A percentile compares a stretch with the other conserved stretches of the same genome.
phyloP scores from a whole-genome alignment of 2,113 vertebrate species.

The Emydura subglobosa region DNA sequence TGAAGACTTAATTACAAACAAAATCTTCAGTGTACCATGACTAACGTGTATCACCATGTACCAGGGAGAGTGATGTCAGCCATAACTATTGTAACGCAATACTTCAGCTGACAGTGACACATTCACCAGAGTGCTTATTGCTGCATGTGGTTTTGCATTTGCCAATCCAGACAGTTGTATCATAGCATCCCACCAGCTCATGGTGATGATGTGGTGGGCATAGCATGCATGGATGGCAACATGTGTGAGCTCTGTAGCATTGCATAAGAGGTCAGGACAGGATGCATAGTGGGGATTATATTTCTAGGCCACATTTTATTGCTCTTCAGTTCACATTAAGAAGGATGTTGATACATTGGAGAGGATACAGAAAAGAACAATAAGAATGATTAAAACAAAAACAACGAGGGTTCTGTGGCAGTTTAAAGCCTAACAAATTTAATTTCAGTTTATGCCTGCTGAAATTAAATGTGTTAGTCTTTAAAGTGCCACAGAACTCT shows the following conservation, averaged over 20 bases:
- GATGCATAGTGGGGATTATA: neutral
- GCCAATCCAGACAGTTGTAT: neutral
- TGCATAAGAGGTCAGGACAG: neutral
- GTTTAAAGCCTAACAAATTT: no score
- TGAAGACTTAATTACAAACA: neutral
- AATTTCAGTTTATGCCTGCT: no score
- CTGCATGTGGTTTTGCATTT: neutral
- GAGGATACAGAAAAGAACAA: neutral
- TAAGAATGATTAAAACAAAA: neutral
- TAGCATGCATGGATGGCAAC: rapidly evolving
- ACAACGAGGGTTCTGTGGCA: no score
- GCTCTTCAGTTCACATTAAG: neutral
- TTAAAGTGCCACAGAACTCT: no score
- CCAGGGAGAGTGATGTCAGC: neutral
- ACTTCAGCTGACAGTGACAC: neutral
- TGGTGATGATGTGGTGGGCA: neutral
- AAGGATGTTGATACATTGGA: neutral
- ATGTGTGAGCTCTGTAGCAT: neutral
- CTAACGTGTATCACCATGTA: neutral
- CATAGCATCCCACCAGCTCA: neutral
- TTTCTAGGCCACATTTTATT: neutral
- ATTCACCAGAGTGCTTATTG: neutral
- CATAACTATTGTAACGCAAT: neutral
- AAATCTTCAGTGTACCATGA: neutral
- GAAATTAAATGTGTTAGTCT: no score